A percentile compares a stretch with the other conserved stretches of the same genome.
Conservation (phyloP, 2,888 invertebrate genomes). For the Drosophila sordidapex region DNA sequence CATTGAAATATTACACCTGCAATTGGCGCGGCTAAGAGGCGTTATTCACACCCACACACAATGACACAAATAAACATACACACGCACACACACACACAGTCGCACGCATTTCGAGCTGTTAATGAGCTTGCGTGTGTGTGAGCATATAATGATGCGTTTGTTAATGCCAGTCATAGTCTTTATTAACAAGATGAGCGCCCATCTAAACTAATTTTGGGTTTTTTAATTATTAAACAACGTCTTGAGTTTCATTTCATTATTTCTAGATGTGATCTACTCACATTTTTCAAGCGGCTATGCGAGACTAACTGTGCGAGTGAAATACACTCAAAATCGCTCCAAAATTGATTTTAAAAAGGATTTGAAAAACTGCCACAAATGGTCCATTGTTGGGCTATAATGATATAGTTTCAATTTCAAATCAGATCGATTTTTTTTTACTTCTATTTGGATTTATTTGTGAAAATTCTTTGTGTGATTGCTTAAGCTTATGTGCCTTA, state of each 20-base stretch:
- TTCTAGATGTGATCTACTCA: slow-evolving; percentile 5
- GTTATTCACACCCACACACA: slow-evolving; percentile 52
- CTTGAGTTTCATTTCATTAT: slow-evolving; percentile 45
- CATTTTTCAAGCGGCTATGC: not conserved
- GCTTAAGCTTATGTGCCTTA: not conserved
- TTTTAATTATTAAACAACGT: slow-evolving; percentile 54
- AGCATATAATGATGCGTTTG: slow-evolving; percentile 64
- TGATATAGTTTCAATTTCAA: not conserved
- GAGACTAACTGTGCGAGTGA: not conserved
- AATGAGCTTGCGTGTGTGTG: slow-evolving; percentile 32
- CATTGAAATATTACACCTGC: slow-evolving; percentile 80
- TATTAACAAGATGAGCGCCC: slow-evolving; percentile 61
- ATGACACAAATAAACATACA: slow-evolving; percentile 51
- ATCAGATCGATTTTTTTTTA: not conserved
- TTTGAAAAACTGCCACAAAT: not conserved
- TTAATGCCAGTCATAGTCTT: slow-evolving; percentile 72
- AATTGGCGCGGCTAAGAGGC: slow-evolving; percentile 59
- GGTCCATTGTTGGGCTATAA: not conserved
- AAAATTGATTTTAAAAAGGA: too few relatives aligned
- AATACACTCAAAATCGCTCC: not conserved
- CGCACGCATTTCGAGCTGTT: slow-evolving; percentile 24
- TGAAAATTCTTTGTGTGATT: not conserved
- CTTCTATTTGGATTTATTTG: not conserved
- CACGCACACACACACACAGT: slow-evolving; percentile 16
- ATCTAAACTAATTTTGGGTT: slow-evolving; percentile 61